Conservation (phyloP, 1,140 invertebrate genomes). For the Atta cephalotes region DNA sequence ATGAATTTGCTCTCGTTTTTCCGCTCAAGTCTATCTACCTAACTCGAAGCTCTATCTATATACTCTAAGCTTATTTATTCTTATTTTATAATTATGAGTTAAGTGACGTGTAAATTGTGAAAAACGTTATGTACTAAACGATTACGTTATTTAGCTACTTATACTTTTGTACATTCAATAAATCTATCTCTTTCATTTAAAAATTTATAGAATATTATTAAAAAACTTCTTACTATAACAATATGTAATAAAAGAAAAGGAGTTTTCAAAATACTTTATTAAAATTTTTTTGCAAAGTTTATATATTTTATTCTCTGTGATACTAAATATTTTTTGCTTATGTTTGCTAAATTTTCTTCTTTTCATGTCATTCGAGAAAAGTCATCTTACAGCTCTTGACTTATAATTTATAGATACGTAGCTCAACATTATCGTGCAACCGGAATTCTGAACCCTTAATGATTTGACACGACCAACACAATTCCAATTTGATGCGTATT, state of each 20-base stretch:
- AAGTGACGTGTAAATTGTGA: neutral
- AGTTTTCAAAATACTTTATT: neutral
- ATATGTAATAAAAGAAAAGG: neutral
- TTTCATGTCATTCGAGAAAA: neutral
- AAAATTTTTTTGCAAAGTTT: neutral
- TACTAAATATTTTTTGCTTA: neutral
- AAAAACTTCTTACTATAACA: neutral
- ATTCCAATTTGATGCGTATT: neutral
- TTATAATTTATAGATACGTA: neutral
- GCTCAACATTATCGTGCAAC: neutral
- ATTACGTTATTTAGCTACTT: neutral
- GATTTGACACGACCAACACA: neutral
- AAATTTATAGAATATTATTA: neutral
- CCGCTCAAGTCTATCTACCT: neutral
- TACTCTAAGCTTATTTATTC: neutral
- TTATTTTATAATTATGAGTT: neutral
- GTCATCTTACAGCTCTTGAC: neutral
- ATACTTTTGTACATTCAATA: neutral
- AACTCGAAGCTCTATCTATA: neutral
- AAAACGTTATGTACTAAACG: neutral
- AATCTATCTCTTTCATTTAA: neutral
- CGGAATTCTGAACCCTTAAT: neutral
- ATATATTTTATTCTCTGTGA: neutral
- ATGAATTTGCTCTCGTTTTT: constrained; percentile 11
- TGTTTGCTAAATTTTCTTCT: neutral